Evolutionary conservation across 2,888 invertebrate species (phyloP), one percentile per base, ranked within the genome.

Genomic region (Caradrina kadenii): DNA sequence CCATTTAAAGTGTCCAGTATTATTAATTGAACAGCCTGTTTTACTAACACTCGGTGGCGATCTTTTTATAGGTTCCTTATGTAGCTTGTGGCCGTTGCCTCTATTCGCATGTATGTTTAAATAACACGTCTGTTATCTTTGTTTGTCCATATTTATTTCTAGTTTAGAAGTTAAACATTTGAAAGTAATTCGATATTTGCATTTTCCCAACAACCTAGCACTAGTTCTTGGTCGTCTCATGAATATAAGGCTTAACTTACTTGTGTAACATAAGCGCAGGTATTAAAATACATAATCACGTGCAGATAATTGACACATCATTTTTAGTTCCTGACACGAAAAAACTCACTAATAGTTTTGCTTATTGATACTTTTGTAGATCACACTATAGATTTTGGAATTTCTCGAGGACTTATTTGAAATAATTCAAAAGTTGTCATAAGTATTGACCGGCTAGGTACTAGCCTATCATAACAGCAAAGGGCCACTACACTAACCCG

Each of bases 91-190:
- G 65, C 55, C 63, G 50, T 42, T 79, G 55, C 52, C 35, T 64
- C 49, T 73, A 53, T 55, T 26, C 21, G 35, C 54, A 15, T 13
- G 53, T 17, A 26, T 56, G 50, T 79, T 73, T 62, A 56, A 62
- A 50, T 54, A 78, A 69, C 48, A 54, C 35, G 35, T 64, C n/a
- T 59, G 52, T 49, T 68, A 66, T 68, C 62, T 67, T 60, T 70
- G 62, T 73, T 73, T 65, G 58, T 63, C 22, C 59, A 15, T 48
- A 52, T 58, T 48, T 73, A 76, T 77, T 63, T 77, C 62, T 73
- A 60, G 63, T 69, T 63, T 19, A 54, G 42, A 69, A 63, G 58
- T 71, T 69, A 79, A 79, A 77, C 39, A 73, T 62, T 54, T 62
- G 42, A 54, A 64, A 45, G 21, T 35, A n/a, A 39, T 50, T 61